phyloP scores from a whole-genome alignment of 2,888 invertebrate genomes.

The Tholera decimalis region DNA sequence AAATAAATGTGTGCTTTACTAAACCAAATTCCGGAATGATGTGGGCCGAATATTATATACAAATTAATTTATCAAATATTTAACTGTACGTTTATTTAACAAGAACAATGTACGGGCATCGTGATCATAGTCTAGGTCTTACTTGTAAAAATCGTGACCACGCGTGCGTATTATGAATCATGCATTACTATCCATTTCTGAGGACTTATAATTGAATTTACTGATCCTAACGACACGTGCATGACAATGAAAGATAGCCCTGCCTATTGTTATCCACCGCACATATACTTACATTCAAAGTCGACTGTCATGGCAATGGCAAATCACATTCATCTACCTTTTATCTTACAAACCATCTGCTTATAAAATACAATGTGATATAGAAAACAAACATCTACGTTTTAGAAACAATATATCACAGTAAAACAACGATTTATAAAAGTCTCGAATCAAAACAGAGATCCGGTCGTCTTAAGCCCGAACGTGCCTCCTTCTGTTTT shows the following conservation, averaged over 20 bases:
- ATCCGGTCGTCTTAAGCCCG: slow-evolving; percentile 69
- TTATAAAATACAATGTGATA: slow-evolving; percentile 71
- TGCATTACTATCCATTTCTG: slow-evolving; percentile 27
- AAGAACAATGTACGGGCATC: slow-evolving; percentile 18
- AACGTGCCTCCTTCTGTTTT: slow-evolving; percentile 66
- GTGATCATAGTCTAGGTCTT: slow-evolving; percentile 30
- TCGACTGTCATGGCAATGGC: slow-evolving; percentile 61
- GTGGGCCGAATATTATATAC: background rate
- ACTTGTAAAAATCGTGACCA: slow-evolving; percentile 47
- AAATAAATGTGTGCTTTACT: no score
- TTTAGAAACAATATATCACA: slow-evolving; percentile 74
- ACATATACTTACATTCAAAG: slow-evolving; percentile 61
- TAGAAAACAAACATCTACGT: slow-evolving; percentile 70
- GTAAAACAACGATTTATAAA: slow-evolving; percentile 76
- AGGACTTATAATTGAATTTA: slow-evolving; percentile 65
- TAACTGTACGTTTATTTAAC: background rate
- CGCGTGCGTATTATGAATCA: slow-evolving; percentile 42
- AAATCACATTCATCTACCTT: slow-evolving; percentile 65
- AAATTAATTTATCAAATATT: background rate
- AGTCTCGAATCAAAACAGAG: slow-evolving; percentile 74
- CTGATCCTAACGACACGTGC: slow-evolving; percentile 57
- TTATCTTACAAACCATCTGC: slow-evolving; percentile 67
- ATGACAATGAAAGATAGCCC: slow-evolving; percentile 66
- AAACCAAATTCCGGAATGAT: background rate
- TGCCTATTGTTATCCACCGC: slow-evolving; percentile 59